These are phyloP conservation scores for Gobius niger DNA, from an alignment of 2,113 vertebrate species.

Conservation along the genomic window DNA sequence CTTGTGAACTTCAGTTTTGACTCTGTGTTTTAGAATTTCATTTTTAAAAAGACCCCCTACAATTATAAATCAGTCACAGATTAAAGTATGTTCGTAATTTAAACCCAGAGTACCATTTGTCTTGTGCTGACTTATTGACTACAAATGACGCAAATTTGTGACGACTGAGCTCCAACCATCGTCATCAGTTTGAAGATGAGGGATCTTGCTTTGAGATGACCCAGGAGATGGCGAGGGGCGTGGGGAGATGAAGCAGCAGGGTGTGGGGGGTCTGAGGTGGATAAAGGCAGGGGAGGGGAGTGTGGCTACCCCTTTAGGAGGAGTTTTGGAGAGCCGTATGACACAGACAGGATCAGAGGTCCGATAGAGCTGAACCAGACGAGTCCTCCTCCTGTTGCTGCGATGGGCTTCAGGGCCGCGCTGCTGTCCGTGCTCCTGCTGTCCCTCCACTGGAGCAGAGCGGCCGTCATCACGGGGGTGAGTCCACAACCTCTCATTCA, in stretches of 20 bases:
- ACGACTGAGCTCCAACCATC: slow-evolving; percentile 9
- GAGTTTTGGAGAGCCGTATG: slow-evolving; percentile 45
- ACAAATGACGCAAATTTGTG: background rate
- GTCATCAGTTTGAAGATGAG: slow-evolving; percentile 54
- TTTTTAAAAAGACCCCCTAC: no score
- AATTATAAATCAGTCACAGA: background rate
- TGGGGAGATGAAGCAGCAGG: slow-evolving; percentile 45
- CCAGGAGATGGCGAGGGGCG: slow-evolving; percentile 30
- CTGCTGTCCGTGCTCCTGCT: slow-evolving; percentile 72
- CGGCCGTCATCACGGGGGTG: slow-evolving; percentile 82
- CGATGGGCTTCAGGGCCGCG: slow-evolving; percentile 70
- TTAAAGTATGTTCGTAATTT: background rate
- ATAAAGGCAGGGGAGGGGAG: slow-evolving; percentile 65
- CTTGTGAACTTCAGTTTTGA: background rate
- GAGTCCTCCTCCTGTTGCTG: slow-evolving; percentile 49
- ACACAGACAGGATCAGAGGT: slow-evolving; percentile 26
- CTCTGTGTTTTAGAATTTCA: no score
- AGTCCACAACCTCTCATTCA: slow-evolving; percentile 45
- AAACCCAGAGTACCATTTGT: slow-evolving; percentile 8
- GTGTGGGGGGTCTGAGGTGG: slow-evolving; percentile 48
- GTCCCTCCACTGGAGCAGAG: slow-evolving; percentile 70
- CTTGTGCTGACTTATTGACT: background rate
- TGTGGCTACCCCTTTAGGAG: slow-evolving; percentile 32
- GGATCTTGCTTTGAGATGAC: slow-evolving; percentile 43
- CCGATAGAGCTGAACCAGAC: slow-evolving; percentile 24